Percentiles rank a stretch among this genome's conserved stretches.
Conservation (phyloP, 2,888 invertebrate genomes). For the Tetanocera ferruginea region DNA sequence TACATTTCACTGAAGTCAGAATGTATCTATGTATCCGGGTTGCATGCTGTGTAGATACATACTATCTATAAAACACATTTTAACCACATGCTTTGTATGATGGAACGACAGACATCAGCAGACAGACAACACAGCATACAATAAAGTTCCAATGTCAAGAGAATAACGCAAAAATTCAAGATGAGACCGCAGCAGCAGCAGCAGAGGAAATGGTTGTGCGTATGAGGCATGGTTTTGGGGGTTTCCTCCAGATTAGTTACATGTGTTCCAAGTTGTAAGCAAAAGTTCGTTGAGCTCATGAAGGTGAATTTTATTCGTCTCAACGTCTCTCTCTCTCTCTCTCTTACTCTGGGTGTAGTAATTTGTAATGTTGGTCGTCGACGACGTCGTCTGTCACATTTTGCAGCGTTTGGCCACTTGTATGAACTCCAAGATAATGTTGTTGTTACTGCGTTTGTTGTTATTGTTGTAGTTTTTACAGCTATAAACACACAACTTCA, state of each 20-base stretch:
- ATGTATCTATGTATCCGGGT: background rate
- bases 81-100: background rate
- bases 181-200: background rate
- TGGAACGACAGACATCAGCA: background rate
- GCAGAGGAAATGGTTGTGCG: background rate
- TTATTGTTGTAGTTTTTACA: background rate
- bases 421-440: conserved; percentile 37
- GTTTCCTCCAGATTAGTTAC: background rate
- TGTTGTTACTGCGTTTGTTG: background rate
- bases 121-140: background rate
- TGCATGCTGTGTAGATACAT: background rate
- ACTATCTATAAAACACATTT: background rate
- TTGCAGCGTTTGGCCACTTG: background rate
- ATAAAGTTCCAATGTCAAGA: conserved; percentile 33
- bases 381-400: background rate
- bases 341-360: background rate
- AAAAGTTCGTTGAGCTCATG: conserved; percentile 42
- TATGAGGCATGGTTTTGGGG: background rate
- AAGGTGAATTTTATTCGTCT: conserved; percentile 26
- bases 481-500: background rate
- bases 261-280: conserved; percentile 23
- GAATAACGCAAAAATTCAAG: background rate
- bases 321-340: background rate
- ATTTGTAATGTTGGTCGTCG: conserved; percentile 7
- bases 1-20: background rate